These are phyloP conservation scores for Brachyptera putata DNA, from an alignment of 2,888 invertebrate species.

Conservation along the genomic window DNA sequence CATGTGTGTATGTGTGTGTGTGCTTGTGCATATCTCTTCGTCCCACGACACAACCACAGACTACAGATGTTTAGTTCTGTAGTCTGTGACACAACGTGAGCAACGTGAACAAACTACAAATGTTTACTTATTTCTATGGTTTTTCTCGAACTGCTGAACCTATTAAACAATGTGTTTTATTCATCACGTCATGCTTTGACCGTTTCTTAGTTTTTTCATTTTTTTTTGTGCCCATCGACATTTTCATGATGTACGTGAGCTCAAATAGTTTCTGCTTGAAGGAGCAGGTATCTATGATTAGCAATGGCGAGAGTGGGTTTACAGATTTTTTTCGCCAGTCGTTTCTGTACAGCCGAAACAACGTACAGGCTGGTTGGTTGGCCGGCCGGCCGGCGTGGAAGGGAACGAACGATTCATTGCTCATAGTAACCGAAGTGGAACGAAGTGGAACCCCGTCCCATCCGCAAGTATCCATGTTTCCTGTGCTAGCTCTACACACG, in stretches of 20 bases:
- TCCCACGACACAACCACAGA: background rate
- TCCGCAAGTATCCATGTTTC: conserved; percentile 19
- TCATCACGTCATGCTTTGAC: too few species aligned
- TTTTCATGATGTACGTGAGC: background rate
- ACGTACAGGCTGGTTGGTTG: background rate
- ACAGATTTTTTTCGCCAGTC: background rate
- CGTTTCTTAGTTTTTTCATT: too few species aligned
- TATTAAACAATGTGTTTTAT: too few species aligned
- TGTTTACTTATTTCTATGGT: conserved; percentile 1
- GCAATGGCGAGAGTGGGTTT: background rate
- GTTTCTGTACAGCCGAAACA: background rate
- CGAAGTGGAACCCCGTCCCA: conserved; percentile 7
- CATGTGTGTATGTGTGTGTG: too few species aligned
- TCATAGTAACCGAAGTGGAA: conserved; percentile 8
- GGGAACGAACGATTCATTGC: background rate
- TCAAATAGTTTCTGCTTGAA: background rate
- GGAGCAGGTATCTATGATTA: background rate
- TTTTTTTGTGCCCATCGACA: too few species aligned
- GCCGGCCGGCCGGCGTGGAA: background rate
- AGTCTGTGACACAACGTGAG: too few species aligned
- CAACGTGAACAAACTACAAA: too few species aligned
- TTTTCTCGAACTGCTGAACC: too few species aligned
- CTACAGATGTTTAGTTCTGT: conserved; percentile 3
- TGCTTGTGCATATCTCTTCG: background rate
- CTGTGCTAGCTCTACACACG: conserved; percentile 5